Evolutionary conservation across 2,797 vertebrate genomes (phyloP), one percentile per base, ranked within the genome.

Genomic region (Corythornis leucogaster): DNA sequence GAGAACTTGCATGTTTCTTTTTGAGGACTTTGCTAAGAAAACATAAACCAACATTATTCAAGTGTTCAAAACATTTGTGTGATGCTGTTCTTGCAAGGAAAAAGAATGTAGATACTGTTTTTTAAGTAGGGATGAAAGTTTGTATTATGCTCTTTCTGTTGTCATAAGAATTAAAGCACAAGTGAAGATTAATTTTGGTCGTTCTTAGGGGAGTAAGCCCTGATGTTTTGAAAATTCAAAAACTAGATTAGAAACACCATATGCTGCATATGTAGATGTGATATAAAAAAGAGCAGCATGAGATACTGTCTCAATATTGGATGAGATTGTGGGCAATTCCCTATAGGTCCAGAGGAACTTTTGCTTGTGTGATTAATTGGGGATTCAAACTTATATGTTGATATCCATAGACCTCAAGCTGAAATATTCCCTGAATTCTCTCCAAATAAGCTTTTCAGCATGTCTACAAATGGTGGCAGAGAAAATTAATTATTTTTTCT

Each of bases 241-340:
- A 55, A 26, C 61, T 50, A 63, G 64, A 86, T 89, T 67, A 80
- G 79, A 84, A 87, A 68, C 64, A 40, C 64, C 82, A 71, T 84
- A 80, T 89, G 74, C 54, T 82, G 35, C 50, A 25, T 77, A 68
- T 63, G 55, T 87, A 40, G n/a, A 80, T 55, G 55, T 50, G 61
- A 63, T 35, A 62, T 12, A 46, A 64, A 85, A 81, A 89, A 62
- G 48, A 75, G 43, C 78, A 76, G 28, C 26, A 11, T 53, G 26
- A 61, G 38, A 57, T 79, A 42, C 17, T 66, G 9, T 73, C n/a
- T 80, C 48, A 67, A 7, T 57, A 30, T 24, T 53, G 81, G 40
- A 55, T 25, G 35, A 85, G 48, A 42, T 24, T 62, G 42, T 66
- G 40, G 24, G 50, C 42, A 73, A 58, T 9, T 61, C 54, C 19